Conservation (phyloP, 2,113 vertebrate genomes). For the Miniopterus natalensis region DNA sequence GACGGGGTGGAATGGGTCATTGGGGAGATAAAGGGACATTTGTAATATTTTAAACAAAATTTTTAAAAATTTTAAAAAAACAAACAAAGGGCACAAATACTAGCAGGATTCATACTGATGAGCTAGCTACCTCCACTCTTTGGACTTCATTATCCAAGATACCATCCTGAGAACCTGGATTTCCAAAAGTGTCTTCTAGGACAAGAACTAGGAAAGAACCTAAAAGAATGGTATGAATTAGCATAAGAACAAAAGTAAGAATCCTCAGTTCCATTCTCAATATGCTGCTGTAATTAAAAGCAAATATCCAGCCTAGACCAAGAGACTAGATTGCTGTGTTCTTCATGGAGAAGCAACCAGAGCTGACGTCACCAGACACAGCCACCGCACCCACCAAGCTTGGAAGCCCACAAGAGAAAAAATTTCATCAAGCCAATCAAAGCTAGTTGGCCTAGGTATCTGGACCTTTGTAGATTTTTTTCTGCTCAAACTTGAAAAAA, state of each 20-base stretch:
- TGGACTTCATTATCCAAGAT: neutral
- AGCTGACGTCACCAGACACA: conserved; percentile 61
- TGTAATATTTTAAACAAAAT: no score
- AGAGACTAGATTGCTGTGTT: conserved; percentile 41
- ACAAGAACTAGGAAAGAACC: conserved; percentile 30
- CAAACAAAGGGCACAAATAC: neutral
- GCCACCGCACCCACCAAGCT: conserved; percentile 26
- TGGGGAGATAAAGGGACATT: no score
- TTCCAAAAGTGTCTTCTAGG: conserved; percentile 37
- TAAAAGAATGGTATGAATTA: conserved; percentile 60
- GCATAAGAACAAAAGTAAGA: conserved; percentile 56
- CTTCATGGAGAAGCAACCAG: conserved; percentile 25
- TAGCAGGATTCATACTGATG: neutral
- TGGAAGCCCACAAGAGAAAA: conserved; percentile 49
- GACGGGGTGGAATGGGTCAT: no score
- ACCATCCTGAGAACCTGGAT: neutral
- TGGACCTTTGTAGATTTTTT: conserved; percentile 46
- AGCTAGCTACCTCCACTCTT: neutral
- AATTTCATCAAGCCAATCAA: conserved; percentile 35
- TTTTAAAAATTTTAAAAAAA: no score
- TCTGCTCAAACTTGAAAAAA: conserved; percentile 41
- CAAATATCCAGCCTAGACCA: conserved; percentile 55
- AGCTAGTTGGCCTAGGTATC: conserved; percentile 9
- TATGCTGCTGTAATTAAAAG: conserved; percentile 67
- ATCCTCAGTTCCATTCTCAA: conserved; percentile 21